phyloP scores from a whole-genome alignment of 2,888 invertebrate genomes.

The Erpobdella octoculata region DNA sequence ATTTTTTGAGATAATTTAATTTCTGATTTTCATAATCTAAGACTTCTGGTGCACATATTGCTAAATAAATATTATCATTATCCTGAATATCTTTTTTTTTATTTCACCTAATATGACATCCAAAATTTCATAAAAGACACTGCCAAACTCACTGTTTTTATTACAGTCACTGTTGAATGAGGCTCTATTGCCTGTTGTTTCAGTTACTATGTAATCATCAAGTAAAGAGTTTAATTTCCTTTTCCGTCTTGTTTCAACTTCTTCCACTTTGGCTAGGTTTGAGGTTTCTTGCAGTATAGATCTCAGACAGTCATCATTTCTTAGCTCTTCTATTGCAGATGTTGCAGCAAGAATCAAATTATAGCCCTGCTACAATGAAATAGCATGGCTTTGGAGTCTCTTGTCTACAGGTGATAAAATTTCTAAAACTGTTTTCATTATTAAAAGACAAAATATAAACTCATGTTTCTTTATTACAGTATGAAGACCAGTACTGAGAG shows the following conservation, averaged over 20 bases:
- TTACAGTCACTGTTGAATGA: not conserved
- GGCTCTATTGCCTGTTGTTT: not conserved
- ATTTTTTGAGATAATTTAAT: not conserved
- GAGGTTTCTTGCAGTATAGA: not conserved
- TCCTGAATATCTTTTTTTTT: not conserved
- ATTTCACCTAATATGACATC: not conserved
- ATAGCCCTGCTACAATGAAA: not conserved
- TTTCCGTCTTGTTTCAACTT: not conserved
- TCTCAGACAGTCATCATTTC: not conserved
- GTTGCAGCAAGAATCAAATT: not conserved
- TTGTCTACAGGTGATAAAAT: not conserved
- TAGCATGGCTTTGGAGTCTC: not conserved
- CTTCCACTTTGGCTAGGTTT: no score
- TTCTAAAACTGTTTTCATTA: not conserved
- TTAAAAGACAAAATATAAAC: not conserved
- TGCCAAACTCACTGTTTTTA: slow-evolving; percentile 1
- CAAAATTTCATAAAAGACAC: not conserved
- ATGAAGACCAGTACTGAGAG: not conserved
- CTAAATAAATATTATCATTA: not conserved
- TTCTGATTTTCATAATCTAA: not conserved
- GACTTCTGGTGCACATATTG: not conserved
- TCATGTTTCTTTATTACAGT: not conserved
- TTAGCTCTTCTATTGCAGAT: slow-evolving; percentile 1
- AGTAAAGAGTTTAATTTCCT: not conserved
- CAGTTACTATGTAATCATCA: not conserved